Evolutionary conservation across 2,113 vertebrate species (phyloP).

Genomic region (Malaclemys terrapin): DNA sequence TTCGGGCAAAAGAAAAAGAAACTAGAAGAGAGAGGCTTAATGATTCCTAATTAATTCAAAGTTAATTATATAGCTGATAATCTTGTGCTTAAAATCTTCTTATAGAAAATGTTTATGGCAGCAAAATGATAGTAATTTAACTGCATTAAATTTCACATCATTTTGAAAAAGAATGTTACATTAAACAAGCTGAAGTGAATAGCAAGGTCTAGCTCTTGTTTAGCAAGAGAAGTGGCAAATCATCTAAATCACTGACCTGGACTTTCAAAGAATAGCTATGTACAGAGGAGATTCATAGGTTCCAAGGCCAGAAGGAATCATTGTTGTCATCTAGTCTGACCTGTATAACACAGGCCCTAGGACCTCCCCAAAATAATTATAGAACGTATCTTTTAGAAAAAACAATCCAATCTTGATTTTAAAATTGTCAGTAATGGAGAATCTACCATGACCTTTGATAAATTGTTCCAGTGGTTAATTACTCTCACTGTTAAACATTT

Average conservation of each 20-base stretch:
- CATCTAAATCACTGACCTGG: slow-evolving; percentile 46
- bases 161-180: slow-evolving; percentile 77
- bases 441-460: background rate
- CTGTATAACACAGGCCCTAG: background rate
- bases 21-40: slow-evolving; percentile 64
- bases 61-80: slow-evolving; percentile 81
- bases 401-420: background rate
- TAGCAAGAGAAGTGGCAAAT: slow-evolving; percentile 68
- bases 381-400: background rate
- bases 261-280: background rate
- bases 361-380: background rate
- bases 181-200: slow-evolving; percentile 76
- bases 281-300: background rate
- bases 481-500: background rate
- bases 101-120: slow-evolving; percentile 82
- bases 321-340: background rate
- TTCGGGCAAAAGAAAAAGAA: slow-evolving; percentile 74
- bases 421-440: background rate
- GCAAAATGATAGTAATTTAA: slow-evolving; percentile 80
- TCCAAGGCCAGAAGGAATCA: background rate
- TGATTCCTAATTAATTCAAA: slow-evolving; percentile 80
- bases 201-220: slow-evolving; percentile 64
- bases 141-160: slow-evolving; percentile 77
- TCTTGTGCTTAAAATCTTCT: slow-evolving; percentile 77
- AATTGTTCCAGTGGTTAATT: background rate